Base-by-base conservation (phyloP, 2,888 invertebrate species). In the Dasysyrphus albostriatus region DNA sequence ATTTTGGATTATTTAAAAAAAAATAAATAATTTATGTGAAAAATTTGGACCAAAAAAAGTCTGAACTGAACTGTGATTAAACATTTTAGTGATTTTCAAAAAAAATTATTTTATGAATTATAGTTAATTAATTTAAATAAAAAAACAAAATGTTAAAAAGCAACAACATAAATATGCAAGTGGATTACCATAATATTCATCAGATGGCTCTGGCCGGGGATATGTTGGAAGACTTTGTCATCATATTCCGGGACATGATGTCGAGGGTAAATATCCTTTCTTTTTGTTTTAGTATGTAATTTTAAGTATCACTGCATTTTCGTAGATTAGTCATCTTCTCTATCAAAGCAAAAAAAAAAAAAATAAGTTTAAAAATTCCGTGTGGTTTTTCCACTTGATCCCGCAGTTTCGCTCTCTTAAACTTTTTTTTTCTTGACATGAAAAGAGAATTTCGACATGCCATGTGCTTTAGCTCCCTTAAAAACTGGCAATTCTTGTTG, bases 191-290 rank as follows among this genome's bases (percentile, higher is more conserved):
- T 82, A 91, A 95, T 95, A 91, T 94, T 32, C 91, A 95, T 89
- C 92, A 95, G 93, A 94, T 89, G 93, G 93, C 90, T 92, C 94
- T 91, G 94, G 91, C 95, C 89, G 96, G 96, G 89, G 95, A 96
- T 93, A 94, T 96, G 90, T 94, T 96, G 92, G 95, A 95, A 91
- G 96, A 96, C 92, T 95, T 96, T 93, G 94, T 95, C 90, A 92
- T 95, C 90, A 94, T 95, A 90, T 95, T 95, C 91, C 95, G 95
- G 89, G 94, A 95, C 90, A 94, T 95, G 90, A 94, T 95, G 93
- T 94, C 94, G 93, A 95, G 95, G 95, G 96, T 96, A 95, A 88
- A 84, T 88, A 88, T 83, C 16, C 47, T 70, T 70, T 72, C 42
- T 37, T 29, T 47, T 47, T 58, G 16, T 39, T 56, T 32, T 4